Evolutionary conservation across 2,113 vertebrate genomes (phyloP).

Genomic region (Oenanthe melanoleuca): DNA sequence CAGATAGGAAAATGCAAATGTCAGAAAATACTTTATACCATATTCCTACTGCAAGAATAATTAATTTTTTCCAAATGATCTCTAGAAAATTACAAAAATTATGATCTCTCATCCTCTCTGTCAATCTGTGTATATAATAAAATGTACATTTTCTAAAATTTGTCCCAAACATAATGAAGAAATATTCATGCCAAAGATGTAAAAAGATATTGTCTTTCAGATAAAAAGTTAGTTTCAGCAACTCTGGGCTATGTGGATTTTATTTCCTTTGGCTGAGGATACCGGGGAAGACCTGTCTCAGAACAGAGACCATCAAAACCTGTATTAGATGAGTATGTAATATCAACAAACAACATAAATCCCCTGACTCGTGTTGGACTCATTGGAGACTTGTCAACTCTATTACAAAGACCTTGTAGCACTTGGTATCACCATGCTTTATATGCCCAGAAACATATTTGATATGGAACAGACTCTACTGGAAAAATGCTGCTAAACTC

Average conservation of each 20-base stretch:
- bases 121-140: not conserved
- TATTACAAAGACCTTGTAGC: not conserved
- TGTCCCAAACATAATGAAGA: not conserved
- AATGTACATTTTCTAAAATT: not conserved
- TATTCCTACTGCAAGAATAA: not conserved
- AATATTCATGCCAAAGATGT: not conserved
- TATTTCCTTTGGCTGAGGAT: not conserved
- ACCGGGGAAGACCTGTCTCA: not conserved
- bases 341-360: not conserved
- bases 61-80: not conserved
- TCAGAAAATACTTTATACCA: not conserved
- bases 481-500: not conserved
- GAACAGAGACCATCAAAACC: not conserved
- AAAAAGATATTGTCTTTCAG: not conserved
- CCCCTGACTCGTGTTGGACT: not conserved
- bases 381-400: not conserved
- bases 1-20: not conserved
- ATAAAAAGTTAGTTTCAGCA: not conserved
- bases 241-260: not conserved
- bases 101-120: not conserved
- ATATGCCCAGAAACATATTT: not conserved
- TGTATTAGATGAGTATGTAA: not conserved
- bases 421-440: not conserved
- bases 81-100: not conserved
- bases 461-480: not conserved